These are phyloP conservation scores for Haliclona indistincta DNA, from an alignment of 37 sponge, comb jelly and placozoan species.

Conservation along the genomic window DNA sequence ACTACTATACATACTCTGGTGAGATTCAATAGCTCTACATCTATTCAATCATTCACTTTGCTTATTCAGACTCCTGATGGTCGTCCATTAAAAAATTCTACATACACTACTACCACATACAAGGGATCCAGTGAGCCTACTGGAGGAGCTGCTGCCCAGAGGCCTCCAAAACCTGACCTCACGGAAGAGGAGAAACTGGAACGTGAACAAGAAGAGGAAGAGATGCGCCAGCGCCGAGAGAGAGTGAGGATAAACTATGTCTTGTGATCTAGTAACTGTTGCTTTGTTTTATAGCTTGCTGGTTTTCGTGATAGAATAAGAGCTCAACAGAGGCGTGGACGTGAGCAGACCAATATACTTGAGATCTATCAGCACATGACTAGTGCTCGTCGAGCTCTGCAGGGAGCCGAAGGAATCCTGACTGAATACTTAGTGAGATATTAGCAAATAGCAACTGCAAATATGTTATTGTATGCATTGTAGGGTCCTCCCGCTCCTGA, in stretches of 20 bases:
- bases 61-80: constrained; percentile 2
- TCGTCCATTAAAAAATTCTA: neutral
- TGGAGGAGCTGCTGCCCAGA: neutral
- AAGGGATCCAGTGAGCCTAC: neutral
- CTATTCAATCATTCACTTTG: neutral
- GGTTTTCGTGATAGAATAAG: neutral
- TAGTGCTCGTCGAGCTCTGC: neutral
- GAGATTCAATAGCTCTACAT: too few species aligned
- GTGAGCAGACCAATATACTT: constrained; percentile 6
- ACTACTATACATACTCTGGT: constrained; percentile 7
- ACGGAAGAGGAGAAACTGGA: neutral
- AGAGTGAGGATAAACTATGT: too few species aligned
- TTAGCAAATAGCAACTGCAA: neutral
- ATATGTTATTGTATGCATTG: neutral
- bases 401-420: constrained; percentile 5
- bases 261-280: too few species aligned
- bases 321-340: neutral
- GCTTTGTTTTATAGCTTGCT: neutral
- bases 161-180: neutral
- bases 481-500: neutral
- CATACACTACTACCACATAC: neutral
- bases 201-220: neutral
- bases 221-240: neutral
- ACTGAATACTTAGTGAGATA: constrained; percentile 2
- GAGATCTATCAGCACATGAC: constrained; percentile 16